Evolutionary conservation across 2,888 invertebrate species (phyloP).

Genomic region (Lamellibrachia columna): DNA sequence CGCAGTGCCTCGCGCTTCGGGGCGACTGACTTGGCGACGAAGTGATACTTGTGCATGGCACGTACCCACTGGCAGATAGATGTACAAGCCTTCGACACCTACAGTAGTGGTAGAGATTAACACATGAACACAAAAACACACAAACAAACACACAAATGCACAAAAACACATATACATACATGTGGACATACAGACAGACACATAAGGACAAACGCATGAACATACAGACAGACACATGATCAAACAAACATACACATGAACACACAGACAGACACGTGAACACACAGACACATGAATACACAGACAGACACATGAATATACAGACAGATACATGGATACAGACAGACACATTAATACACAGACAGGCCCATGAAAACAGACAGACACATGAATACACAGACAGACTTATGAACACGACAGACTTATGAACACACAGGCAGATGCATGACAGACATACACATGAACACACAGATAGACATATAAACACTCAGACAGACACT

Average conservation of each 20-base stretch:
- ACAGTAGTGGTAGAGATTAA: constrained; percentile 28
- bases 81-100: constrained; percentile 83
- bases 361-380: not conserved
- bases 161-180: not conserved
- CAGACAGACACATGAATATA: not conserved
- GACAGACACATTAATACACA: not conserved
- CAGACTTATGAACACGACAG: not conserved
- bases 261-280: not conserved
- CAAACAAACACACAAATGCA: too few relatives aligned
- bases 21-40: constrained; percentile 65
- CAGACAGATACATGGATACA: not conserved
- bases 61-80: constrained; percentile 84
- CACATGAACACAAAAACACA: too few relatives aligned
- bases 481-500: not conserved
- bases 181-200: not conserved
- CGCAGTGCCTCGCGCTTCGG: constrained; percentile 64
- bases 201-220: not conserved
- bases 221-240: not conserved
- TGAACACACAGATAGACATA: not conserved
- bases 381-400: not conserved
- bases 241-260: too few relatives aligned
- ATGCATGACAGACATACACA: not conserved
- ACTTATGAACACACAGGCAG: too few relatives aligned
- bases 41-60: constrained; percentile 68
- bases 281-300: not conserved